Conservation (phyloP, 1,140 invertebrate species). For the Nymphalis io region DNA sequence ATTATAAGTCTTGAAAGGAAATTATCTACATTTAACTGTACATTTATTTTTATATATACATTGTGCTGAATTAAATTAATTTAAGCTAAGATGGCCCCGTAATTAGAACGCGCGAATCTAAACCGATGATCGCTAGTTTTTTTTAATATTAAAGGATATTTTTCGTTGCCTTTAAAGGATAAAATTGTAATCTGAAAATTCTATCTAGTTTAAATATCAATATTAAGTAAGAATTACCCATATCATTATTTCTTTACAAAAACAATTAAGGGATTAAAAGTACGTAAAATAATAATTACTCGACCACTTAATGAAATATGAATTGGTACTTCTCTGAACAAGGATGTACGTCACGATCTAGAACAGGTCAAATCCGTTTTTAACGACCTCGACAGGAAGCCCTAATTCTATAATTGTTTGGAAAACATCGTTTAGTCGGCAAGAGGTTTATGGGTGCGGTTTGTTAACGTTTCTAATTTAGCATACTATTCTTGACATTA, state of each 20-base stretch:
- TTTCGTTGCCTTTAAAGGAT: no score
- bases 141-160: no score
- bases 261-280: no score
- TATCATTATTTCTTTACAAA: no score
- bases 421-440: constrained; percentile 47
- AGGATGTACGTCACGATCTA: constrained; percentile 31
- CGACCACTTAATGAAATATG: neutral
- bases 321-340: constrained; percentile 12
- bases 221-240: no score
- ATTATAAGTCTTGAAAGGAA: constrained; percentile 14
- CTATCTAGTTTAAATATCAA: no score
- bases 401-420: constrained; percentile 68
- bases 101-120: no score
- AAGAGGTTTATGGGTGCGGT: constrained; percentile 30
- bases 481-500: constrained; percentile 9
- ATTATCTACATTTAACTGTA: neutral
- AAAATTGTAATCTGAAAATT: no score
- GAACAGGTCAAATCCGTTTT: constrained; percentile 43
- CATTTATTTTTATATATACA: neutral
- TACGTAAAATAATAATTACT: constrained; percentile 1
- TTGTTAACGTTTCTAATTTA: constrained; percentile 23
- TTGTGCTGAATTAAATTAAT: neutral
- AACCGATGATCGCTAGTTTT: neutral
- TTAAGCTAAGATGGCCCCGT: no score
- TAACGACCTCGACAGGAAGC: constrained; percentile 50